Conservation (phyloP, 2,888 invertebrate species). For the Apotomis turbidana region DNA sequence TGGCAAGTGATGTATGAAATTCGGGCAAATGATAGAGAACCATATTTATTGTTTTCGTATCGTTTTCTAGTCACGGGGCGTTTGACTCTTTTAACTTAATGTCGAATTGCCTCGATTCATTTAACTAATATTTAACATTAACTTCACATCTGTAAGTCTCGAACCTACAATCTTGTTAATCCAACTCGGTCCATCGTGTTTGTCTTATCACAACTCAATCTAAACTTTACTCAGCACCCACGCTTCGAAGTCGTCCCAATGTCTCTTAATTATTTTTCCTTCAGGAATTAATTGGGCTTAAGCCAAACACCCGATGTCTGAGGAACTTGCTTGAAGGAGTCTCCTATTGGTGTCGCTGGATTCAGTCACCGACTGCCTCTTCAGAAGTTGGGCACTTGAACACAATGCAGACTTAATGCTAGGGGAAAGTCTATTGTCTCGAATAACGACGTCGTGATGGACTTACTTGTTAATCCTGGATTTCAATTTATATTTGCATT, state of each 20-base stretch:
- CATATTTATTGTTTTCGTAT: too few species aligned
- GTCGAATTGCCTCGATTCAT: too few species aligned
- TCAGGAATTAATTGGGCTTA: slow-evolving; percentile 36
- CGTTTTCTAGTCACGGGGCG: too few species aligned
- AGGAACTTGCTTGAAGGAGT: not conserved
- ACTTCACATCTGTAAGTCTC: not conserved
- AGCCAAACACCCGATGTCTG: not conserved
- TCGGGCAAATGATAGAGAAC: too few species aligned
- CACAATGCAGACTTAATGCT: slow-evolving; percentile 33
- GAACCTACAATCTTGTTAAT: not conserved
- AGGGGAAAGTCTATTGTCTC: slow-evolving; percentile 32
- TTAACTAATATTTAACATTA: not conserved
- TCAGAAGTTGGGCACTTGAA: slow-evolving; percentile 25
- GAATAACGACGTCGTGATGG: slow-evolving; percentile 22
- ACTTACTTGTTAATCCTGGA: slow-evolving; percentile 31
- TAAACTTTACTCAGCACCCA: slow-evolving; percentile 28
- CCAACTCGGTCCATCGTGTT: slow-evolving; percentile 9
- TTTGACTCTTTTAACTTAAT: too few species aligned
- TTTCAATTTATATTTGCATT: slow-evolving; percentile 31
- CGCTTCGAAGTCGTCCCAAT: slow-evolving; percentile 26
- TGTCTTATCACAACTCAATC: slow-evolving; percentile 25
- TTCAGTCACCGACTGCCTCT: not conserved
- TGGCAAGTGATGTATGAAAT: too few species aligned
- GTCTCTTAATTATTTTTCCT: slow-evolving; percentile 44
- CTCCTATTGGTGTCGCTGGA: slow-evolving; percentile 12